Base-by-base conservation (phyloP, 2,888 invertebrate genomes). In the Noctua fimbriata region DNA sequence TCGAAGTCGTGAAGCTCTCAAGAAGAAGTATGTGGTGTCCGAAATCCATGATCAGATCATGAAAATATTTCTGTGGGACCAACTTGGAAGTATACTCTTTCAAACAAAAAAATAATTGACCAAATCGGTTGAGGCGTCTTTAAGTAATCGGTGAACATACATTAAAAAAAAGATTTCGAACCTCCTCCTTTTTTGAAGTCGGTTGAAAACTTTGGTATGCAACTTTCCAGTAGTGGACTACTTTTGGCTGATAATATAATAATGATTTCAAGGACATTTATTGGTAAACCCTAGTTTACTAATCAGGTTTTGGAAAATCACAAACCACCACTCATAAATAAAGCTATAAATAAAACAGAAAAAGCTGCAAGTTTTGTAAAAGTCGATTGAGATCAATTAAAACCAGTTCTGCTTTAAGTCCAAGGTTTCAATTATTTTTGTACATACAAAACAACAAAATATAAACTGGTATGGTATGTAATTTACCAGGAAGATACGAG, bases 381-480 rank as follows among this genome's bases (percentile, higher is more conserved):
- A 70, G 81, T 55, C 36, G 52, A 80, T 81, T 49, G 69, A 41
- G 52, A 83, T 36, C 58, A 85, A 85, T 81, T 76, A 85, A 66
- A 83, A 76, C 82, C 76, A 52, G 85, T 85, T 75, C 44, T 69
- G 5, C 21, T 78, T 24, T 82, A 72, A 65, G 58, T 58, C 78
- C 83, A 84, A 86, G 86, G 84, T 28, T 78, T 58, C 12, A 82
- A 36, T 63, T 70, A 73, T 82, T 82, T 73, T 72, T 44, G 32
- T 78, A 44, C 36, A 18, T 47, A 55, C 55, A 14, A 24, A 78
- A 63, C 24, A 78, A 71, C 55, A 32, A 55, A 84, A 32, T 55
- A 21, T 55, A 32, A 82, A 72, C 49, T 49, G 16, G 52, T 67
- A 49, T 41, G 73, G 70, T 65, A 66, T 85, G 66, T 52, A 28